Conservation (phyloP, 2,113 vertebrate genomes). For the Amia ocellicauda region DNA sequence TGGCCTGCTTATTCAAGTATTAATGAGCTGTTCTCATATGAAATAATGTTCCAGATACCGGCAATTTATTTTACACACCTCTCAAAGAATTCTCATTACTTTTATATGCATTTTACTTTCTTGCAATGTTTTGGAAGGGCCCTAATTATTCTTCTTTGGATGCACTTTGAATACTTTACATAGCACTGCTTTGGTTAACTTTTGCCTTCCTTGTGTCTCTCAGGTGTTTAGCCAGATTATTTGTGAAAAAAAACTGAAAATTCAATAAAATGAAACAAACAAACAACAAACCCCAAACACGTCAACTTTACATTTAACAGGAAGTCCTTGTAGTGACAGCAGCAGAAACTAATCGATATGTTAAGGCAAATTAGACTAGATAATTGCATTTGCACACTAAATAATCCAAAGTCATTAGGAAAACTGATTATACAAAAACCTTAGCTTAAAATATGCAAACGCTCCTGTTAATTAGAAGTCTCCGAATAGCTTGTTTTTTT, state of each 20-base stretch:
- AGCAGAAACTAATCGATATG: slow-evolving; percentile 34
- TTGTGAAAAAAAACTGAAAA: too few species aligned
- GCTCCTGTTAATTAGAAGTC: slow-evolving; percentile 34
- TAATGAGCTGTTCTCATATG: too few species aligned
- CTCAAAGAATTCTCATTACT: too few species aligned
- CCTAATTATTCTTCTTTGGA: too few species aligned
- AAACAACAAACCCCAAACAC: background rate
- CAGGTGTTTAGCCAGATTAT: background rate
- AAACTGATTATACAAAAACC: slow-evolving; percentile 35
- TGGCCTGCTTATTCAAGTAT: too few species aligned
- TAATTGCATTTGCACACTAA: slow-evolving; percentile 43
- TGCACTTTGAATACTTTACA: too few species aligned
- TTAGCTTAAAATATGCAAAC: slow-evolving; percentile 29
- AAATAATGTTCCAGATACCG: too few species aligned
- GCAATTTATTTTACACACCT: too few species aligned
- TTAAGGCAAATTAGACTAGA: slow-evolving; percentile 38
- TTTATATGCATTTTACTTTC: too few species aligned
- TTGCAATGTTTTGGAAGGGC: too few species aligned
- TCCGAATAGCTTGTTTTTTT: slow-evolving; percentile 27
- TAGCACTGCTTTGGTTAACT: too few species aligned
- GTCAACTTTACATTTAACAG: background rate
- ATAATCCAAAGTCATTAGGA: slow-evolving; percentile 46
- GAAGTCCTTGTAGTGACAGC: slow-evolving; percentile 31
- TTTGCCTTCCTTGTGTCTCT: too few species aligned
- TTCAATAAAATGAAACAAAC: background rate